A percentile compares a stretch with the other conserved stretches of the same genome.
phyloP scores from a whole-genome alignment of 2,797 vertebrate genomes.

The Buphagus erythrorhynchus region DNA sequence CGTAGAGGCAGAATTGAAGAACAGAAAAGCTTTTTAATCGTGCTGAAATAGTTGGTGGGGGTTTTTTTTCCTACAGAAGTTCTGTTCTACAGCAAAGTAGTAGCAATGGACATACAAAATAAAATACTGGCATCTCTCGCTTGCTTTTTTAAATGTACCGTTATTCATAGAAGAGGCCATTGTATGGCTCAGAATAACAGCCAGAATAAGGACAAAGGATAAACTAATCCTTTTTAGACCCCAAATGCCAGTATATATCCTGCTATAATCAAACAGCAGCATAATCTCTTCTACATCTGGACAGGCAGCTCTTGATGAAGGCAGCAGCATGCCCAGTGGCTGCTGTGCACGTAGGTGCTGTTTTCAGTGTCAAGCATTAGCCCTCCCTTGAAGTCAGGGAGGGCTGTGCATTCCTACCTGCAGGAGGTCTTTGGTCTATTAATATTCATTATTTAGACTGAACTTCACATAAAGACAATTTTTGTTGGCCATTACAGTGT shows the following conservation, averaged over 20 bases:
- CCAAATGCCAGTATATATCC: not conserved
- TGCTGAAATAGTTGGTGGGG: not conserved
- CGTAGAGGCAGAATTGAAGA: not conserved
- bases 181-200: not conserved
- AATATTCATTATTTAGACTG: not conserved
- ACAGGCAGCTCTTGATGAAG: not conserved
- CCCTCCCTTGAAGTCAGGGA: not conserved
- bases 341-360: not conserved
- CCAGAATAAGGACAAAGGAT: not conserved
- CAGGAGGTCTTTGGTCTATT: not conserved
- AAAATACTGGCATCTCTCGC: not conserved
- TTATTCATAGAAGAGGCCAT: not conserved
- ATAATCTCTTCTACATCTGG: slow-evolving; percentile 54
- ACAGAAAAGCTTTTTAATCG: not conserved
- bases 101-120: not conserved
- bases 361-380: rapidly evolving
- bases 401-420: not conserved
- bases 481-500: not conserved
- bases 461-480: not conserved
- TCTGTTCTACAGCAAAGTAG: not conserved
- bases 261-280: slow-evolving; percentile 8
- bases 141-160: not conserved
- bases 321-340: not conserved
- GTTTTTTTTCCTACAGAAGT: not conserved
- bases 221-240: slow-evolving; percentile 45